phyloP scores from a whole-genome alignment of 1,140 invertebrate species.

The Rhopalosiphum maidis region DNA sequence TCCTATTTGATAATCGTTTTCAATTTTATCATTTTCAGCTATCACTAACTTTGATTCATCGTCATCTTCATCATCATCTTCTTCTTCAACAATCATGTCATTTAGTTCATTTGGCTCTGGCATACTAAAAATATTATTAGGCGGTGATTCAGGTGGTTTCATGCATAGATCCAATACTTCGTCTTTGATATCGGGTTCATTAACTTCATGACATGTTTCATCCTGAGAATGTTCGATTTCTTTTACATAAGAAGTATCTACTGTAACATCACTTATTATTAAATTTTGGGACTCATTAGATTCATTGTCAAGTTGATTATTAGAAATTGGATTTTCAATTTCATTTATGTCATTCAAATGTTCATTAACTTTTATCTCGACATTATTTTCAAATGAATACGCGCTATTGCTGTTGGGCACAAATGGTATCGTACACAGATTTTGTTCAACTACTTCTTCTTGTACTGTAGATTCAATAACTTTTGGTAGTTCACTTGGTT shows the following conservation, averaged over 20 bases:
- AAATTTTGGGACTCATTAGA: not conserved
- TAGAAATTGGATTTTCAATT: not conserved
- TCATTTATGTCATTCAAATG: not conserved
- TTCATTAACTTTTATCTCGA: not conserved
- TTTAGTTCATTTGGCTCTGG: not conserved
- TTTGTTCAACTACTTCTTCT: not conserved
- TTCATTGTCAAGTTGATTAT: not conserved
- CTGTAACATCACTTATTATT: not conserved
- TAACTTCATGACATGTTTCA: not conserved
- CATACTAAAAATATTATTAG: conserved; percentile 60
- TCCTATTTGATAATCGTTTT: conserved; percentile 15
- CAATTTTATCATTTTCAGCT: conserved; percentile 32
- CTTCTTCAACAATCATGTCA: conserved; percentile 62
- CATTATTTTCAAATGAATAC: not conserved
- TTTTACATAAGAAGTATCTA: not conserved
- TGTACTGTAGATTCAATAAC: not conserved
- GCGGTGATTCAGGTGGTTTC: conserved; percentile 65
- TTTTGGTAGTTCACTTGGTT: not conserved
- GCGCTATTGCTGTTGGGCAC: not conserved
- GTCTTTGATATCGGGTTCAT: conserved; percentile 27
- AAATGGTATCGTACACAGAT: not conserved
- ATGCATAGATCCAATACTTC: conserved; percentile 68
- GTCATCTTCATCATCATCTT: conserved; percentile 61
- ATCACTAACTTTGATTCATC: conserved; percentile 52
- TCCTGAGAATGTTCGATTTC: not conserved